These are phyloP conservation scores for Pangasius larnaudii DNA, from an alignment of 2,797 vertebrate species.

Conservation along the genomic window DNA sequence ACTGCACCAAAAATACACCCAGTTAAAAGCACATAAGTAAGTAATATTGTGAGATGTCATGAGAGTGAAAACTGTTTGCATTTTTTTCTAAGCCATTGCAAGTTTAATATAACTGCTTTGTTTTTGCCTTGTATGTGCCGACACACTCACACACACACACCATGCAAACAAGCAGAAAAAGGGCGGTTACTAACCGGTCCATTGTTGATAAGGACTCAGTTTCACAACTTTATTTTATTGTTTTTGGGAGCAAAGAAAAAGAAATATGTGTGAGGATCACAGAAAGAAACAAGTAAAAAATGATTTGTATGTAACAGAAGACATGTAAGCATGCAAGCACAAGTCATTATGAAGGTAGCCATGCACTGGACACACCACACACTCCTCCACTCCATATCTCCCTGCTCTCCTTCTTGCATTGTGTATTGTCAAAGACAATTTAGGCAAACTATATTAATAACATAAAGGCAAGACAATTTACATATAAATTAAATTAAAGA, in stretches of 20 bases:
- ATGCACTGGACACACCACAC: constrained; percentile 72
- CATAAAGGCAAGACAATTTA: constrained; percentile 28
- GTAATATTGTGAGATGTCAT: constrained; percentile 27
- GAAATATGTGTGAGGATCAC: constrained; percentile 92
- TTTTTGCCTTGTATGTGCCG: constrained; percentile 51
- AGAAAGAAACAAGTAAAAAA: constrained; percentile 85
- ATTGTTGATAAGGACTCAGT: constrained; percentile 99
- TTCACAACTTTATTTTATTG: constrained; percentile 95
- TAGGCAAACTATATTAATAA: constrained; percentile 15
- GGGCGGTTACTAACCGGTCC: constrained; percentile 99
- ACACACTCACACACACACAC: constrained; percentile 73
- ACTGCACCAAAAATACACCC: constrained; percentile 38
- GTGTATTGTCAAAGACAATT: constrained; percentile 5
- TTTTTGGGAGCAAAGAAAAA: constrained; percentile 91
- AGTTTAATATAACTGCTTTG: constrained; percentile 44
- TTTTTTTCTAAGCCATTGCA: constrained; percentile 43
- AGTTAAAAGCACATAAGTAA: constrained; percentile 41
- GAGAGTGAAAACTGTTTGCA: constrained; percentile 37
- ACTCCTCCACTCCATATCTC: constrained; percentile 37
- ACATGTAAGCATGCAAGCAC: constrained; percentile 75
- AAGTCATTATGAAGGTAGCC: constrained; percentile 75
- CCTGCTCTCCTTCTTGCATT: constrained; percentile 22
- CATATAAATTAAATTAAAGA: neutral
- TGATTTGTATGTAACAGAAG: constrained; percentile 78
- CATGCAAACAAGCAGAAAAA: constrained; percentile 85